Percentiles rank a stretch among this genome's conserved stretches.
phyloP scores from a whole-genome alignment of 2,797 vertebrate species.

The Bryconaethiops microstoma region DNA sequence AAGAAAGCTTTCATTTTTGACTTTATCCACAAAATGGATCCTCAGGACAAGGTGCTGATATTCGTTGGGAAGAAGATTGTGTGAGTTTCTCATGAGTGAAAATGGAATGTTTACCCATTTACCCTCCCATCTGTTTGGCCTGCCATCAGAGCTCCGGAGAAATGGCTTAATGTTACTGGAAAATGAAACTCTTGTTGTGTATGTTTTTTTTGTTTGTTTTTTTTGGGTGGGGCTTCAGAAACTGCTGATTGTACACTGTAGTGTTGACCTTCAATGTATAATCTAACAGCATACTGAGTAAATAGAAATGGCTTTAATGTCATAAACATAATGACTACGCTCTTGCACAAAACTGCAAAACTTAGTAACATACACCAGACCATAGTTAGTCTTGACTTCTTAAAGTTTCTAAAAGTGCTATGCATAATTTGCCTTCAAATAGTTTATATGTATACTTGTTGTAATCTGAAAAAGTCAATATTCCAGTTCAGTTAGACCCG shows the following conservation, averaged over 20 bases:
- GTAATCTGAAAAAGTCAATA: too few species aligned
- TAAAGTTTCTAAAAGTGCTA: too few species aligned
- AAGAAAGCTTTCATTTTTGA: slow-evolving; percentile 84
- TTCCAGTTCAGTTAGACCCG: too few species aligned
- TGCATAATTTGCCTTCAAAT: too few species aligned
- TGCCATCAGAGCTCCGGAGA: not conserved
- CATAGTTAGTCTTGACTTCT: too few species aligned
- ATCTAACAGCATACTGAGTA: not conserved
- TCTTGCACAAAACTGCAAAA: not conserved
- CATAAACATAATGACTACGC: not conserved
- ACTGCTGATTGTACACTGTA: not conserved
- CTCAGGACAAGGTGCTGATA: slow-evolving; percentile 89
- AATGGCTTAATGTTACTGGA: not conserved
- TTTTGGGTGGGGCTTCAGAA: not conserved
- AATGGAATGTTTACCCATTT: not conserved
- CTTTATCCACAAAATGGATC: slow-evolving; percentile 87
- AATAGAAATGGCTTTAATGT: not conserved
- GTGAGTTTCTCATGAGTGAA: slow-evolving; percentile 74
- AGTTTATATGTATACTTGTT: too few species aligned
- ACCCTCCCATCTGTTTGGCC: too few species aligned
- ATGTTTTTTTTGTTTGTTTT: not conserved
- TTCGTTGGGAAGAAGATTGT: slow-evolving; percentile 92
- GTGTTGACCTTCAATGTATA: not conserved
- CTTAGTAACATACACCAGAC: too few species aligned
- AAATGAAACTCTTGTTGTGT: not conserved